Evolutionary conservation across 2,888 invertebrate genomes (phyloP).

Genomic region (Latrodectus elegans): DNA sequence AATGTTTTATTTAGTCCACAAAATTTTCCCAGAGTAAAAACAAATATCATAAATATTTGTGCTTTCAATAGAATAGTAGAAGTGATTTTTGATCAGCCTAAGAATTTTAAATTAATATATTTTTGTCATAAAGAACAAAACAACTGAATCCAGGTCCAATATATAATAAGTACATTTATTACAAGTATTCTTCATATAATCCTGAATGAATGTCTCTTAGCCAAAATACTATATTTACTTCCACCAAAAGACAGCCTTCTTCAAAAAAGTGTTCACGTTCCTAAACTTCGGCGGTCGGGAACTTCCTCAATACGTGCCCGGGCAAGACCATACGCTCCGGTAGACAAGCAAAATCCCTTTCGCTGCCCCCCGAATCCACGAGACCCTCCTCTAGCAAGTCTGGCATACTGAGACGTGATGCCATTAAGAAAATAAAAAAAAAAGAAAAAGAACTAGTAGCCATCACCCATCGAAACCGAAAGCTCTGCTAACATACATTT

Average conservation of each 20-base stretch:
- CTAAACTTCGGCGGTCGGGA: neutral
- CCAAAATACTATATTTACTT: neutral
- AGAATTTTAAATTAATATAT: too few relatives aligned
- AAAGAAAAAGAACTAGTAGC: slow-evolving; percentile 30
- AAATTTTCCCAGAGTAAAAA: too few relatives aligned
- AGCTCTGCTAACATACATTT: slow-evolving; percentile 35
- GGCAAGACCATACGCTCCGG: neutral
- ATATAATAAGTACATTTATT: too few relatives aligned
- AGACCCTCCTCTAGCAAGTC: neutral
- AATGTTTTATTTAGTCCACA: too few relatives aligned
- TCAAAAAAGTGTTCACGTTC: neutral
- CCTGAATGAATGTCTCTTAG: too few relatives aligned
- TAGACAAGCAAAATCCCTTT: slow-evolving; percentile 1
- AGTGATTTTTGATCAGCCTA: too few relatives aligned
- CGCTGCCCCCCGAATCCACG: slow-evolving; percentile 6
- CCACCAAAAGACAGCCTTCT: neutral
- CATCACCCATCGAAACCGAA: neutral
- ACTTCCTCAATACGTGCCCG: slow-evolving; percentile 34
- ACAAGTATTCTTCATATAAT: too few relatives aligned
- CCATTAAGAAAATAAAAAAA: slow-evolving; percentile 4
- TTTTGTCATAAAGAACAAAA: too few relatives aligned
- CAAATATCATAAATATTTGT: too few relatives aligned
- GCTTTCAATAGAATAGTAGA: too few relatives aligned
- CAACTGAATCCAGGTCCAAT: too few relatives aligned
- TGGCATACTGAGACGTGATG: slow-evolving; percentile 19